Evolutionary conservation across 2,113 vertebrate genomes (phyloP).

Genomic region (Eulacestoma nigropectus): DNA sequence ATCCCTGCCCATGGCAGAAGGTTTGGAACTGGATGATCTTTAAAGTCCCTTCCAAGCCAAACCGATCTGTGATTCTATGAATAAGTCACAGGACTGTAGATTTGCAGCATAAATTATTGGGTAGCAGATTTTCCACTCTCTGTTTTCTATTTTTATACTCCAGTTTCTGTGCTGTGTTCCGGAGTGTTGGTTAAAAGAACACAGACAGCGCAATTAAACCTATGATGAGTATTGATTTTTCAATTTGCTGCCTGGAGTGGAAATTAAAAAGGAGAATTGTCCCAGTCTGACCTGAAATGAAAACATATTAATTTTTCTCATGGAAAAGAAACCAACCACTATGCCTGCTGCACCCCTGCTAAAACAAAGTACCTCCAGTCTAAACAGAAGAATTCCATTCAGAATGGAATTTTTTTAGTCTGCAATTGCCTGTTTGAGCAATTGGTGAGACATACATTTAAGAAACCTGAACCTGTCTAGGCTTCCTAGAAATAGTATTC

Average conservation of each 20-base stretch:
- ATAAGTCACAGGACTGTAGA: not conserved
- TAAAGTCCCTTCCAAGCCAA: not conserved
- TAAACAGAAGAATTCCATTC: not conserved
- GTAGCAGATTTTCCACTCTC: not conserved
- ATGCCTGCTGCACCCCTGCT: not conserved
- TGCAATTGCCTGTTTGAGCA: not conserved
- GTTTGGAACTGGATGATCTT: not conserved
- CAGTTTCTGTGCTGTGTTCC: not conserved
- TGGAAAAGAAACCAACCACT: not conserved
- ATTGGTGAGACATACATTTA: not conserved
- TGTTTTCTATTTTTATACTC: not conserved
- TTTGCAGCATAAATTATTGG: not conserved
- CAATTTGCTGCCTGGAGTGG: not conserved
- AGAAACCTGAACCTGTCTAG: not conserved
- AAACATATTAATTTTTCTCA: not conserved
- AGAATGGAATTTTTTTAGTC: not conserved
- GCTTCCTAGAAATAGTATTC: not conserved
- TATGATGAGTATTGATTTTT: not conserved
- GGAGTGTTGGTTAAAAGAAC: not conserved
- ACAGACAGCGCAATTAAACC: not conserved
- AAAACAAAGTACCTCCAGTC: not conserved
- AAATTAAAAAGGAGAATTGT: slow-evolving; percentile 21
- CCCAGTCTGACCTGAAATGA: not conserved
- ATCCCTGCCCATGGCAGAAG: not conserved
- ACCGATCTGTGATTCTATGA: not conserved